Percentiles rank a stretch among this genome's conserved stretches.
phyloP scores from a whole-genome alignment of 2,888 invertebrate genomes.

The Yponomeuta evonymella region DNA sequence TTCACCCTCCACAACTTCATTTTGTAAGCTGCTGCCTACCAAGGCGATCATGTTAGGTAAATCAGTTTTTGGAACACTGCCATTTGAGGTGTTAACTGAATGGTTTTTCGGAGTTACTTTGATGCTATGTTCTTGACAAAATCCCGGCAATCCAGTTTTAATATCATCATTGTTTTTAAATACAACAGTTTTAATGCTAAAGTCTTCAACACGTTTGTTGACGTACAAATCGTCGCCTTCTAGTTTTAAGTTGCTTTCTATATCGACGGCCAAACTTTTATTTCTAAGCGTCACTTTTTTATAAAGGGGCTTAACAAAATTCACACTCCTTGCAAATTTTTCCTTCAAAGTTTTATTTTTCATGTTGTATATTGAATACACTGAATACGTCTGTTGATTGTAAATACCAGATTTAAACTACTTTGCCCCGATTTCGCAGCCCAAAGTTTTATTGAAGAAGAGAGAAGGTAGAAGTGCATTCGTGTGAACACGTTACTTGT shows the following conservation, averaged over 20 bases:
- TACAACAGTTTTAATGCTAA: slow-evolving; percentile 27
- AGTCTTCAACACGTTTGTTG: slow-evolving; percentile 28
- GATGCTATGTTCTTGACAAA: background rate
- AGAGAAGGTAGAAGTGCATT: slow-evolving; percentile 30
- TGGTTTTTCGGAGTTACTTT: background rate
- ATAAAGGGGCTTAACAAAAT: slow-evolving; percentile 58
- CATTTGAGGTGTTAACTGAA: slow-evolving; percentile 19
- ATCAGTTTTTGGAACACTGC: slow-evolving; percentile 27
- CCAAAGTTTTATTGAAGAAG: slow-evolving; percentile 27
- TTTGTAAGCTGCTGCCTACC: background rate
- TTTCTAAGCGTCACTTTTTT: slow-evolving; percentile 38
- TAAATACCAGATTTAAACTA: background rate
- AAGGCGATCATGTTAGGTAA: slow-evolving; percentile 21
- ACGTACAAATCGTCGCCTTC: slow-evolving; percentile 45
- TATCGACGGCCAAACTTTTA: slow-evolving; percentile 29
- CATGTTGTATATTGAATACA: slow-evolving; percentile 25
- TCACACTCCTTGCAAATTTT: slow-evolving; percentile 47
- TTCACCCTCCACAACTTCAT: background rate
- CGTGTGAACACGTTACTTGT: background rate
- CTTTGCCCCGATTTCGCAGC: slow-evolving; percentile 11
- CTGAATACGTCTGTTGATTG: slow-evolving; percentile 19
- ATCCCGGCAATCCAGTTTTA: background rate
- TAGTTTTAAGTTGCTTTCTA: slow-evolving; percentile 48
- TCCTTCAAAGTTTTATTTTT: slow-evolving; percentile 32
- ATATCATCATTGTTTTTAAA: background rate